Evolutionary conservation across 2,888 invertebrate species (phyloP).

Genomic region (Xestia xanthographa): DNA sequence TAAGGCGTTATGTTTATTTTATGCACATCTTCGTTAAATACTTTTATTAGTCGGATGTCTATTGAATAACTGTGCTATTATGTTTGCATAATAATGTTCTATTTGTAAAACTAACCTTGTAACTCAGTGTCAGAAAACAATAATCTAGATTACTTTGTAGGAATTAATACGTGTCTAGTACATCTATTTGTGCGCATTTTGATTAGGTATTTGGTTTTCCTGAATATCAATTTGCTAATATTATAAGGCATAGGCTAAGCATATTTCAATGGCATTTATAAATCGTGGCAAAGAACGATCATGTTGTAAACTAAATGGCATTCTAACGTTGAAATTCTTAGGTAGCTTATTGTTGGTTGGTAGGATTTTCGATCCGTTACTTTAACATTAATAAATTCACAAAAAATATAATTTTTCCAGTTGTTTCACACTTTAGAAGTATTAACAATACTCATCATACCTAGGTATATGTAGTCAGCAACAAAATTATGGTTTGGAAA

Average conservation of each 20-base stretch:
- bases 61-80: background rate
- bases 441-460: background rate
- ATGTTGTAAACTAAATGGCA: background rate
- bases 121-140: conserved; percentile 4
- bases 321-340: background rate
- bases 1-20: conserved; percentile 29
- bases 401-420: background rate
- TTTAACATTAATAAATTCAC: background rate
- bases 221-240: background rate
- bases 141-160: background rate
- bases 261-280: background rate
- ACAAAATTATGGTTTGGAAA: too few relatives aligned
- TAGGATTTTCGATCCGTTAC: background rate
- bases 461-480: background rate
- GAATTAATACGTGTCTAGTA: background rate
- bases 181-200: background rate
- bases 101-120: conserved; percentile 28
- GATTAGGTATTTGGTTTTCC: background rate
- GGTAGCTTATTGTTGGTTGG: background rate
- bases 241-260: background rate
- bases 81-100: background rate
- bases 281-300: background rate
- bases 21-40: conserved; percentile 17
- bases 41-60: background rate
- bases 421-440: background rate